phyloP scores from a whole-genome alignment of 2,113 vertebrate species.

The Rhinopomastus cyanomelas region DNA sequence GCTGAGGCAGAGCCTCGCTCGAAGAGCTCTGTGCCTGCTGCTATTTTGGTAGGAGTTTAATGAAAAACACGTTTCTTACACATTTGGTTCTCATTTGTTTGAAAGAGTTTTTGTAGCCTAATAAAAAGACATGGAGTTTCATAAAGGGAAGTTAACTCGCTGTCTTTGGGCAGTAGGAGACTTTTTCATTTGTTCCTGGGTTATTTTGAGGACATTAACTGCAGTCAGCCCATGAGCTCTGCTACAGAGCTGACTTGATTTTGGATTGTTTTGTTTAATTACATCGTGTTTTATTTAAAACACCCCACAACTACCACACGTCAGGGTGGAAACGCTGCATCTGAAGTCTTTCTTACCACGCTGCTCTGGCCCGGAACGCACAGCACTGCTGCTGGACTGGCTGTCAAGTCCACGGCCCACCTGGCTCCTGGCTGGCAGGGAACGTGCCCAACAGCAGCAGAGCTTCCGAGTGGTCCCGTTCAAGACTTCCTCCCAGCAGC shows the following conservation, averaged over 20 bases:
- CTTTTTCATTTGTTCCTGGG: constrained; percentile 66
- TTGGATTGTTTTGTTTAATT: background rate
- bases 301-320: background rate
- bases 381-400: background rate
- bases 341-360: background rate
- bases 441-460: background rate
- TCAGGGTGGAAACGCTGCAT: background rate
- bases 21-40: background rate
- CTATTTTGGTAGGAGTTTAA: constrained; percentile 2
- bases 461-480: background rate
- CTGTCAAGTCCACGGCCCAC: background rate
- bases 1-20: background rate
- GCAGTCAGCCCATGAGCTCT: constrained; percentile 9
- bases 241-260: constrained; percentile 37
- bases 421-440: background rate
- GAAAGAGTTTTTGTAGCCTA: constrained; percentile 69
- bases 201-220: constrained; percentile 70
- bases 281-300: background rate
- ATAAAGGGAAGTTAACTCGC: constrained; percentile 72
- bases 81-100: constrained; percentile 77
- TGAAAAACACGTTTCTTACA: constrained; percentile 31
- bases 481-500: background rate
- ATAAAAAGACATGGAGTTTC: constrained; percentile 72
- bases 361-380: background rate
- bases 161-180: constrained; percentile 64